Evolutionary conservation across 2,797 vertebrate genomes (phyloP).

Genomic region (Nannoperca australis): DNA sequence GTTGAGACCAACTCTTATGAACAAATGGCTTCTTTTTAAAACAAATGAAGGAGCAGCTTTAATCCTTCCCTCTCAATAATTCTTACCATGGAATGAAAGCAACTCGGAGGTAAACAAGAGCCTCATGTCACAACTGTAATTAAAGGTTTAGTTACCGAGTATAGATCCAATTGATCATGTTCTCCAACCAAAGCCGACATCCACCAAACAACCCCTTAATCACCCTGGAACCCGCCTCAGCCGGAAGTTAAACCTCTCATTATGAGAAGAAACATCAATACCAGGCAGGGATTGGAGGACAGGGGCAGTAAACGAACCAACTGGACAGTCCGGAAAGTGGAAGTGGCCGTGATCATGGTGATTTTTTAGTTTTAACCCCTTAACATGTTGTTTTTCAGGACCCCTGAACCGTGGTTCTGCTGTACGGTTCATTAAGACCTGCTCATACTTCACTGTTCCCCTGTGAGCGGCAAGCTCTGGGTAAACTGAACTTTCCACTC

Average conservation of each 20-base stretch:
- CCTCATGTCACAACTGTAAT: constrained; percentile 52
- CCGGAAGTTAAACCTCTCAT: constrained; percentile 57
- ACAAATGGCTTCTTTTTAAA: background rate
- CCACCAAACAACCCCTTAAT: constrained; percentile 34
- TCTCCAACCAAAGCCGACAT: constrained; percentile 8
- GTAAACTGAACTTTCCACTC: constrained; percentile 48
- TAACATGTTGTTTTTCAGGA: constrained; percentile 56
- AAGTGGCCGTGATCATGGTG: background rate
- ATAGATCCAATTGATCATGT: constrained; percentile 51
- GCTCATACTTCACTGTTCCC: constrained; percentile 63
- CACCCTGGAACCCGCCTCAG: constrained; percentile 36
- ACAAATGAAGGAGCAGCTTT: background rate
- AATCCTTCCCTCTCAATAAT: constrained; percentile 1
- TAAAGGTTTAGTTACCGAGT: constrained; percentile 57
- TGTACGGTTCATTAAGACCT: constrained; percentile 62
- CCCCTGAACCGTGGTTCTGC: constrained; percentile 59
- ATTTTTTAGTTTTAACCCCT: constrained; percentile 8
- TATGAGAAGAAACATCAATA: constrained; percentile 49
- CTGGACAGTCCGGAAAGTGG: background rate
- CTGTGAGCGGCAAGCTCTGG: constrained; percentile 33
- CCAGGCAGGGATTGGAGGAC: background rate
- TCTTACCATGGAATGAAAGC: background rate
- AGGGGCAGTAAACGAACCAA: background rate
- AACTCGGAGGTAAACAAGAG: constrained; percentile 35
- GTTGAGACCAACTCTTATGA: too few species aligned